These are phyloP conservation scores for Petrocephalus schoutedeni DNA, from an alignment of 2,797 vertebrate species.

Conservation along the genomic window DNA sequence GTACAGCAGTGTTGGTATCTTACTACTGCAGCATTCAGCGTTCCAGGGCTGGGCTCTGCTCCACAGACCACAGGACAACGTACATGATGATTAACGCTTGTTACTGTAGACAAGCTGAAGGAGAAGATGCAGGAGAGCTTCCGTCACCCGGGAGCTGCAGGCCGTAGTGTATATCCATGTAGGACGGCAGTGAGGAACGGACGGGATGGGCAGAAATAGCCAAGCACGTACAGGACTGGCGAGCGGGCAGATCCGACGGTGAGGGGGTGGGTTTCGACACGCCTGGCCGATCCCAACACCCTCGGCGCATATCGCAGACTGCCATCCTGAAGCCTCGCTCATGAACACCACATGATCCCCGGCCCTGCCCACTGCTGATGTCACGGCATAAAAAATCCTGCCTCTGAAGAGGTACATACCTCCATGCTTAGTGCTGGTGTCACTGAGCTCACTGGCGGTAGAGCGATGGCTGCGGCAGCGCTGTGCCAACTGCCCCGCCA, in stretches of 20 bases:
- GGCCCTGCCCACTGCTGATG: constrained; percentile 40
- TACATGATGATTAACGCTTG: not conserved
- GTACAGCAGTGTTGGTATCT: not conserved
- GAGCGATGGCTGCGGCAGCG: not conserved
- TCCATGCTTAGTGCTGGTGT: not conserved
- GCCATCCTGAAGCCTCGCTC: not conserved
- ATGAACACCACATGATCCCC: not conserved
- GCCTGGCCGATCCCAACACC: not conserved
- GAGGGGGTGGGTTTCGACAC: not conserved
- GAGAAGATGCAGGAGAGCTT: not conserved
- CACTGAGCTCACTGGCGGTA: not conserved
- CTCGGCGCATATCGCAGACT: not conserved
- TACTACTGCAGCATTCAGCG: not conserved
- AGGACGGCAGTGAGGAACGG: not conserved
- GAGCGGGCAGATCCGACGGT: not conserved
- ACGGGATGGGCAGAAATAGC: not conserved
- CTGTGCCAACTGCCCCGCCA: not conserved
- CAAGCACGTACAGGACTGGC: not conserved
- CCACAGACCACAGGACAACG: not conserved
- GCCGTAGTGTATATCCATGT: not conserved
- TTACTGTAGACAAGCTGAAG: not conserved
- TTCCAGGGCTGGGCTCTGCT: not conserved
- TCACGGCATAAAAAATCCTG: constrained; percentile 63
- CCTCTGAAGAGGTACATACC: constrained; percentile 36
- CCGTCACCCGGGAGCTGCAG: not conserved